Percentiles rank a stretch among this genome's conserved stretches.
Evolutionary conservation across 2,113 vertebrate species (phyloP).

Genomic region (Megaleporinus macrocephalus): DNA sequence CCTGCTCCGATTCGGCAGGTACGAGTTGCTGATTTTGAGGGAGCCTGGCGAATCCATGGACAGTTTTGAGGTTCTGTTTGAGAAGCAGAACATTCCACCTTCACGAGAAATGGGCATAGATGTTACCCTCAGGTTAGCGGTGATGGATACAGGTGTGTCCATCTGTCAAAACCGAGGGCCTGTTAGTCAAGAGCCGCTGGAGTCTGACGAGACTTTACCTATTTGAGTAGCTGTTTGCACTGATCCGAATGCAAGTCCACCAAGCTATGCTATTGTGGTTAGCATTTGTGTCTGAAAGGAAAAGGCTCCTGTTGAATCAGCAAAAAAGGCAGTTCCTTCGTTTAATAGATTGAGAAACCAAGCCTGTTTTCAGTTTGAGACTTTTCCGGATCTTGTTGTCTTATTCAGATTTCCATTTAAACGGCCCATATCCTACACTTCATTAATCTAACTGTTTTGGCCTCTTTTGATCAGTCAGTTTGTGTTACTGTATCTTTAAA

Average conservation of each 20-base stretch:
- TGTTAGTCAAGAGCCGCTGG: constrained; percentile 40
- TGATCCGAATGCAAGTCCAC: neutral
- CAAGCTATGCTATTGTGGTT: neutral
- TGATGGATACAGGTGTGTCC: constrained; percentile 35
- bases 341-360: neutral
- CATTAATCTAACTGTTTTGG: no score
- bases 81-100: constrained; percentile 74
- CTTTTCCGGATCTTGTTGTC: neutral
- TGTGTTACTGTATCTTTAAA: no score
- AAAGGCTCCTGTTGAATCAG: neutral
- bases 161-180: constrained; percentile 29
- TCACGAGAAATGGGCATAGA: constrained; percentile 73
- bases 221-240: neutral
- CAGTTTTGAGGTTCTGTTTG: constrained; percentile 83
- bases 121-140: constrained; percentile 44
- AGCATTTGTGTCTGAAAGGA: neutral
- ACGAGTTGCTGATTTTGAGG: constrained; percentile 81
- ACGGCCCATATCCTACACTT: no score
- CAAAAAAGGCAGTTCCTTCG: neutral
- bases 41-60: constrained; percentile 81
- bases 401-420: neutral
- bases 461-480: no score
- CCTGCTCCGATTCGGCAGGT: constrained; percentile 84
- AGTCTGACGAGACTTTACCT: constrained; percentile 47
- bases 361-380: neutral